A percentile compares a stretch with the other conserved stretches of the same genome.
phyloP scores from a whole-genome alignment of 2,113 vertebrate genomes.

The Hippocampus abdominalis region DNA sequence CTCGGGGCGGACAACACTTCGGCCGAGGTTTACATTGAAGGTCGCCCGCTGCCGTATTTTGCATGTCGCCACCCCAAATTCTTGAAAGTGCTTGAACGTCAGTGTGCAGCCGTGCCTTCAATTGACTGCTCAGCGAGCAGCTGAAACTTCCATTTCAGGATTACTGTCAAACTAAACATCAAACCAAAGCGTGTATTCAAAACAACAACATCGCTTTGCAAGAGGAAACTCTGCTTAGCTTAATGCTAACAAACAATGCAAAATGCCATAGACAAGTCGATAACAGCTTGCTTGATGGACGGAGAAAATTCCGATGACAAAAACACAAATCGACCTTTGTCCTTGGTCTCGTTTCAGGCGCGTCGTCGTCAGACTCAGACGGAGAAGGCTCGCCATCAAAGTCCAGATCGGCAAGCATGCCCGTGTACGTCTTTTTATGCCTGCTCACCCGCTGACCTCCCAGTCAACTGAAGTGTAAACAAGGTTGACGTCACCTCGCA shows the following conservation, averaged over 20 bases:
- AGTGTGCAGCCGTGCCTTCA: background rate
- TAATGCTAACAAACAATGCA: too few relatives aligned
- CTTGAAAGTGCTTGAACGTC: too few relatives aligned
- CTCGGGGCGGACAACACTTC: slow-evolving; percentile 90
- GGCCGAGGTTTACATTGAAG: slow-evolving; percentile 97
- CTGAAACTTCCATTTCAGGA: too few relatives aligned
- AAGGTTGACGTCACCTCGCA: slow-evolving; percentile 37
- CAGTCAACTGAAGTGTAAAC: slow-evolving; percentile 30
- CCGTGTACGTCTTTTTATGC: slow-evolving; percentile 82
- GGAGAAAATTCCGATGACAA: background rate
- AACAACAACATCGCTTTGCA: too few relatives aligned
- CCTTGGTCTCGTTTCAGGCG: slow-evolving; percentile 67
- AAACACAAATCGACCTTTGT: background rate
- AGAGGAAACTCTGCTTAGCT: too few relatives aligned
- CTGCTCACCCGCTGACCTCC: slow-evolving; percentile 15
- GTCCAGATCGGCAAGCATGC: slow-evolving; percentile 85
- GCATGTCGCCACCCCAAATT: too few relatives aligned
- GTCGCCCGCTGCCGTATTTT: slow-evolving; percentile 58
- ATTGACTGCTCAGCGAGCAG: too few relatives aligned
- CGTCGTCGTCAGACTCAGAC: slow-evolving; percentile 93
- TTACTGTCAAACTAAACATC: too few relatives aligned
- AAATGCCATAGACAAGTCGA: too few relatives aligned
- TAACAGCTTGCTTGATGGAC: background rate
- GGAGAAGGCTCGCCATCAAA: slow-evolving; percentile 79
- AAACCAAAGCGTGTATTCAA: too few relatives aligned